These are phyloP conservation scores for Poeciliopsis paucimaculata DNA, from an alignment of 2,797 vertebrate genomes.

Conservation along the genomic window DNA sequence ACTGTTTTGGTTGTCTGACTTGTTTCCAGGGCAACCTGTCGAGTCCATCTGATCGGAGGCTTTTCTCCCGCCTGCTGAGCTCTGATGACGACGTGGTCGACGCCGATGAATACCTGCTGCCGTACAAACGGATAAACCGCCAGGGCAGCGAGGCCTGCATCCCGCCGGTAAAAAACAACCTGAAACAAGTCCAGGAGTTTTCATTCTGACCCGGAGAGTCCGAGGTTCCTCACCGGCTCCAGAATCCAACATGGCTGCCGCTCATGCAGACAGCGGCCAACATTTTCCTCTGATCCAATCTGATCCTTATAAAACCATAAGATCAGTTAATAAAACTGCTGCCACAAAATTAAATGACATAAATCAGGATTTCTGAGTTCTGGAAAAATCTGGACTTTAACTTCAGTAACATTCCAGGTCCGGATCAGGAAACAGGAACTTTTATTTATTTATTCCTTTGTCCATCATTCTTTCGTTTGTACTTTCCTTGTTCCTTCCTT, in stretches of 20 bases:
- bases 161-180: slow-evolving; percentile 19
- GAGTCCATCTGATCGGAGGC: slow-evolving; percentile 87
- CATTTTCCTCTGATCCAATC: not conserved
- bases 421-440: not conserved
- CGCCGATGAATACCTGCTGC: slow-evolving; percentile 90
- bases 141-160: slow-evolving; percentile 38
- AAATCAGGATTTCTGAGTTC: not conserved
- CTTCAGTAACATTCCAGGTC: not conserved
- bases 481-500: not conserved
- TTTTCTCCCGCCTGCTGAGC: slow-evolving; percentile 89
- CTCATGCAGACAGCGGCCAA: not conserved
- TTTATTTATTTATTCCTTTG: no score
- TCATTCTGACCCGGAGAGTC: not conserved
- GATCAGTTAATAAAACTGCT: not conserved
- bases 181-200: not conserved
- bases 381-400: not conserved
- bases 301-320: not conserved
- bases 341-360: not conserved
- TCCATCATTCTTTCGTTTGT: not conserved
- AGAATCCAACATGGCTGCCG: not conserved
- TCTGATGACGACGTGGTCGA: slow-evolving; percentile 88
- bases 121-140: slow-evolving; percentile 82
- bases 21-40: slow-evolving; percentile 86
- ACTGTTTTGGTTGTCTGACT: not conserved
- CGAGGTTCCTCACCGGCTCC: not conserved